phyloP scores from a whole-genome alignment of 2,888 invertebrate genomes.

The Polyommatus iphigenia region DNA sequence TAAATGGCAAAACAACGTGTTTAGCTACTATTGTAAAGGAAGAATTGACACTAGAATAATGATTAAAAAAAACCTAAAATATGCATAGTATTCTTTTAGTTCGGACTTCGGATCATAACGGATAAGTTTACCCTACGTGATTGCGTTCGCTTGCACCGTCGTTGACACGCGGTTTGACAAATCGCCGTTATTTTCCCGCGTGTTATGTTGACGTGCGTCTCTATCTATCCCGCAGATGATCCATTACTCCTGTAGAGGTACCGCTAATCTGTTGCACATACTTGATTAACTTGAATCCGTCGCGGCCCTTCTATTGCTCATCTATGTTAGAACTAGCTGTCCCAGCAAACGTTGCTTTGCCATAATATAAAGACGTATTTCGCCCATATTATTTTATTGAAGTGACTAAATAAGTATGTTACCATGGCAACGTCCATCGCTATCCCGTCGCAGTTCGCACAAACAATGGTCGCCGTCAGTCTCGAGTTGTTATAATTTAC shows the following conservation, averaged over 20 bases:
- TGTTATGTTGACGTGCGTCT: constrained; percentile 3
- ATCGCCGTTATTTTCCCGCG: neutral
- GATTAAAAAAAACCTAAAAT: too few relatives aligned
- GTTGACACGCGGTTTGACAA: constrained; percentile 8
- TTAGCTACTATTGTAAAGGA: too few relatives aligned
- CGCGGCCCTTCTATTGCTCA: neutral
- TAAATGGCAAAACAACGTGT: too few relatives aligned
- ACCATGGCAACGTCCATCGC: too few relatives aligned
- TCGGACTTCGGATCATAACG: neutral
- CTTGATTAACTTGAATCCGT: constrained; percentile 14
- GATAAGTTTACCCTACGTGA: neutral
- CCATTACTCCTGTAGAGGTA: neutral
- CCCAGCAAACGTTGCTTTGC: too few relatives aligned
- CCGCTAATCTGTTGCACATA: constrained; percentile 12
- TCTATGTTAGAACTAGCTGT: neutral
- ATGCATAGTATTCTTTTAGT: neutral
- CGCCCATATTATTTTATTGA: too few relatives aligned
- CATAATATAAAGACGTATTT: too few relatives aligned
- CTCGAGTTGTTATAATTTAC: too few relatives aligned
- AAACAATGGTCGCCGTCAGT: too few relatives aligned
- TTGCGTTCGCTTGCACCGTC: neutral
- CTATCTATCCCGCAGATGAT: neutral
- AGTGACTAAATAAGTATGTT: too few relatives aligned
- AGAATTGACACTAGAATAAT: too few relatives aligned
- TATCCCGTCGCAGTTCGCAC: too few relatives aligned